phyloP scores from a whole-genome alignment of 1,140 invertebrate genomes.

The Drosophila baimaii region DNA sequence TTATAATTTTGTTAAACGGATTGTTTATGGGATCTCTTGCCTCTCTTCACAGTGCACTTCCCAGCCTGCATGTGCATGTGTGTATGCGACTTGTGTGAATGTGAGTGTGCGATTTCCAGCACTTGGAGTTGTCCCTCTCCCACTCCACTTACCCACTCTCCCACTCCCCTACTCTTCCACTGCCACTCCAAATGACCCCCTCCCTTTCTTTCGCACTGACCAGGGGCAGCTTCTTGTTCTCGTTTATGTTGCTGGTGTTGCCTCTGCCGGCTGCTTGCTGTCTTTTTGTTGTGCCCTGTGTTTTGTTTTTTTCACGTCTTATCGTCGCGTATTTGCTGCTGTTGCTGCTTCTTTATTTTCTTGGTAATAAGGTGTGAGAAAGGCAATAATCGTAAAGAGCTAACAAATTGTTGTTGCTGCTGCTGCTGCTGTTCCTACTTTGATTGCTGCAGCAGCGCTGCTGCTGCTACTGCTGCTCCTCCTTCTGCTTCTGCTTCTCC shows the following conservation, averaged over 20 bases:
- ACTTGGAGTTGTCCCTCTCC: constrained; percentile 33
- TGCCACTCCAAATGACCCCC: constrained; percentile 26
- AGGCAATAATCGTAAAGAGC: constrained; percentile 84
- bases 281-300: constrained; percentile 31
- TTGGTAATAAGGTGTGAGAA: constrained; percentile 84
- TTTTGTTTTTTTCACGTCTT: constrained; percentile 64
- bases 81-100: constrained; percentile 23
- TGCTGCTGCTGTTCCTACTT: constrained; percentile 38
- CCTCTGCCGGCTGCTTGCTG: constrained; percentile 10
- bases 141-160: background rate
- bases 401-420: constrained; percentile 80
- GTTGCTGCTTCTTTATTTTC: constrained; percentile 77
- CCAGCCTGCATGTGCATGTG: constrained; percentile 14
- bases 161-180: constrained; percentile 4
- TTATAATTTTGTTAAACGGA: constrained; percentile 47
- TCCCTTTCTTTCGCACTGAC: constrained; percentile 25
- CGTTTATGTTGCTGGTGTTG: constrained; percentile 30
- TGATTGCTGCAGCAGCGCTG: constrained; percentile 37
- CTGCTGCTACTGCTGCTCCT: constrained; percentile 13
- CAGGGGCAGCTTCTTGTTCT: constrained; percentile 58
- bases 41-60: constrained; percentile 15
- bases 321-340: constrained; percentile 63
- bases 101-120: constrained; percentile 57
- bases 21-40: constrained; percentile 39
- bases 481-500: constrained; percentile 1